Base-by-base conservation (phyloP, 2,888 invertebrate species). In the Maniola hyperantus region DNA sequence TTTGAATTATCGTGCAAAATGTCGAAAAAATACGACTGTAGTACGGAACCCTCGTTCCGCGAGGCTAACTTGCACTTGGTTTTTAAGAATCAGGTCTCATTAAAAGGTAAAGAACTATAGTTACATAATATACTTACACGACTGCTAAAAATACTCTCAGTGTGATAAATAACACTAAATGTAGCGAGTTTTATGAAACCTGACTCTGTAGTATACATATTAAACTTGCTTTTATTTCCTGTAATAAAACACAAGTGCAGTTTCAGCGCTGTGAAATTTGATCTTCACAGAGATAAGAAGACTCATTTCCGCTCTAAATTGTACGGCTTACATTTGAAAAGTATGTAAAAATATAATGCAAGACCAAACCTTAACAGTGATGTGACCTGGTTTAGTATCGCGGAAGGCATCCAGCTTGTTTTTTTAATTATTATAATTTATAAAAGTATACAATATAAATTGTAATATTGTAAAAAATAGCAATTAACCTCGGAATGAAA, bases 241-340 rank as follows among this genome's bases (percentile, higher is more conserved):
- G 69, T 69, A 70, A 70, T 70, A 72, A 71, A 70, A 65, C 58
- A 54, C 62, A 39, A 66, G 54, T 59, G 66, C 51, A 69, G 64
- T 63, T 69, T 70, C 59, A 69, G 46, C 69, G 55, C 64, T 55
- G 50, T 63, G 68, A 64, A 70, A 67, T 72, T 72, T 70, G 71
- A 72, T 73, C 64, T 68, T 64, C 69, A 57, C 57, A 54, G 59
- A 70, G 71, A 73, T 73, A 71, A 64, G 63, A 54, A 67, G 61
- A 50, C 51, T 53, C 54, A 71, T 70, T 72, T 67, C 68, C 68
- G 65, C 64, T 59, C 44, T 55, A 51, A 62, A 70, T 69, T 71
- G 66, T 58, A 60, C 62, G 8, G 62, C 62, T 51, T 42, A 53
- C 42, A 36, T 62, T 62, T 53, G n/a, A 62, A 60, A 60, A 50